phyloP scores from a whole-genome alignment of 2,888 invertebrate genomes.

The Bruchidius siliquastri region DNA sequence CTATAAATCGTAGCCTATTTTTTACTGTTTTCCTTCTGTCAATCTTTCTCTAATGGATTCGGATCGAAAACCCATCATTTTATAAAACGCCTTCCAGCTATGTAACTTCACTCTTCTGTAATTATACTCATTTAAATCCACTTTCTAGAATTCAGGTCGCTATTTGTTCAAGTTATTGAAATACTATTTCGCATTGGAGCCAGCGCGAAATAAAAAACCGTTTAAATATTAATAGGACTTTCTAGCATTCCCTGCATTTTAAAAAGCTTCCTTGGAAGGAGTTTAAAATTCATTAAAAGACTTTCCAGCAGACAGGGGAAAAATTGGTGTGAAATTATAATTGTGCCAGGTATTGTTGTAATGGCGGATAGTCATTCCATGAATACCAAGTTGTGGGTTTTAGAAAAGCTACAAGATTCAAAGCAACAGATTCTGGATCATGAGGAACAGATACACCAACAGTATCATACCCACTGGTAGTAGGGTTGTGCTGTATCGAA shows the following conservation, averaged over 20 bases:
- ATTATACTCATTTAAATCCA: not conserved
- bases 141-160: not conserved
- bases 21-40: not conserved
- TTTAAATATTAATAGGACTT: slow-evolving; percentile 23
- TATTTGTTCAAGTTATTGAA: not conserved
- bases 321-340: slow-evolving; percentile 26
- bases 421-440: too few species aligned
- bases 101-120: not conserved
- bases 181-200: not conserved
- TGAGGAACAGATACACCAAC: too few species aligned
- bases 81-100: not conserved
- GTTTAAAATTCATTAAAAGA: slow-evolving; percentile 25
- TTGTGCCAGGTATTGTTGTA: slow-evolving; percentile 25
- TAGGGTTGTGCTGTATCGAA: too few species aligned
- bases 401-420: not conserved
- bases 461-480: too few species aligned
- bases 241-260: slow-evolving; percentile 13
- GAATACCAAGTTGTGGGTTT: not conserved
- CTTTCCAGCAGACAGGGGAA: slow-evolving; percentile 23
- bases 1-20: not conserved
- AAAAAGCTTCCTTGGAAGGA: slow-evolving; percentile 16
- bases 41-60: not conserved
- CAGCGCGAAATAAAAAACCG: slow-evolving; percentile 8
- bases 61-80: not conserved
- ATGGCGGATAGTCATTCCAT: slow-evolving; percentile 23